Conservation (phyloP, 2,797 vertebrate genomes). For the Rhadinocentrus ornatus region DNA sequence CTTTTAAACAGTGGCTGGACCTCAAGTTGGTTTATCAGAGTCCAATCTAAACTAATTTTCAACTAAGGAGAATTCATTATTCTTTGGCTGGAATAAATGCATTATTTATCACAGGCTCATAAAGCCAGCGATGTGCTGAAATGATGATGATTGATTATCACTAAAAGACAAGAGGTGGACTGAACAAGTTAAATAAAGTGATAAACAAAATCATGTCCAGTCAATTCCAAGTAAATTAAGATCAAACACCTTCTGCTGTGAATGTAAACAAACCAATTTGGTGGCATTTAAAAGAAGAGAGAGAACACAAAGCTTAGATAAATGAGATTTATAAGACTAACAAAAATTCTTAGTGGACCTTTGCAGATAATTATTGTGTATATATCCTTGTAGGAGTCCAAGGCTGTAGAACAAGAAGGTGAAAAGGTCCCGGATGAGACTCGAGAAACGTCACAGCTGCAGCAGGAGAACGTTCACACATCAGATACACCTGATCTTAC, state of each 20-base stretch:
- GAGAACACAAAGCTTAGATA: conserved; percentile 23
- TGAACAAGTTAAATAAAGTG: conserved; percentile 37
- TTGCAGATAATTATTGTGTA: conserved; percentile 39
- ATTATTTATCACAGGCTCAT: conserved; percentile 61
- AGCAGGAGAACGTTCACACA: conserved; percentile 46
- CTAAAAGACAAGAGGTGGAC: conserved; percentile 43
- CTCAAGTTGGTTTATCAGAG: conserved; percentile 65
- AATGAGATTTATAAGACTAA: conserved; percentile 32
- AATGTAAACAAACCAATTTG: conserved; percentile 37
- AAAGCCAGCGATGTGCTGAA: conserved; percentile 49
- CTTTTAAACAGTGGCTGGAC: conserved; percentile 54
- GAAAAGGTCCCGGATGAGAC: conserved; percentile 51
- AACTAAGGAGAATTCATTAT: conserved; percentile 64
- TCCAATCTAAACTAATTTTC: conserved; percentile 70
- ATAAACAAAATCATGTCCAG: conserved; percentile 44
- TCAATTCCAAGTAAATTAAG: conserved; percentile 32
- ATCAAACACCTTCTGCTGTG: conserved; percentile 26
- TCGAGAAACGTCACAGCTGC: conserved; percentile 45
- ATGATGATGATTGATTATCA: conserved; percentile 60
- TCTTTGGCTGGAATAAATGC: conserved; percentile 65
- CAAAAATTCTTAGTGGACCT: conserved; percentile 23
- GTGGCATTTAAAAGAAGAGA: conserved; percentile 25
- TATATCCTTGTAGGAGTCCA: conserved; percentile 70
- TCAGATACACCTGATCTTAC: conserved; percentile 46
- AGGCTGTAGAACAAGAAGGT: conserved; percentile 62